Percentiles rank a stretch among this genome's conserved stretches.
These are phyloP conservation scores for Cataglyphis albicans DNA, from an alignment of 2,888 invertebrate species.

Conservation along the genomic window DNA sequence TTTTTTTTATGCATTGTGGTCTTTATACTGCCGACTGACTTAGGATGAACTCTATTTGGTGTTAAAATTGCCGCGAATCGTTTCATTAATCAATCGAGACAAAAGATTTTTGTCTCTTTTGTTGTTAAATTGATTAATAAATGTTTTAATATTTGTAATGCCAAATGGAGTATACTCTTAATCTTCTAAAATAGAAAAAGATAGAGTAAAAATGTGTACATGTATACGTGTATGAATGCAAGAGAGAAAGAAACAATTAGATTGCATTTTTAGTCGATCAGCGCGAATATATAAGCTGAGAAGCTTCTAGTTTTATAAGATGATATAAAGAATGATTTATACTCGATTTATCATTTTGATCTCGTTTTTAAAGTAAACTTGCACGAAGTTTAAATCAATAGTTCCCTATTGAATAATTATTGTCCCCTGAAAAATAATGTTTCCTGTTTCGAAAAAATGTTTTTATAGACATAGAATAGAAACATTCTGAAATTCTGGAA, in stretches of 20 bases:
- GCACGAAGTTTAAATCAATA: neutral
- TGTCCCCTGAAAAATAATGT: neutral
- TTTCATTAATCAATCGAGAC: neutral
- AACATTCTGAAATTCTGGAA: no score
- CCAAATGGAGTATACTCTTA: neutral
- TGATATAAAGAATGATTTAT: neutral
- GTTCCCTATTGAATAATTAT: neutral
- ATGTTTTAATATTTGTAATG: neutral
- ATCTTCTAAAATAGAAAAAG: neutral
- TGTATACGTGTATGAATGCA: neutral
- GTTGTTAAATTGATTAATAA: neutral
- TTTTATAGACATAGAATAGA: conserved; percentile 14
- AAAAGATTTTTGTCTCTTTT: neutral
- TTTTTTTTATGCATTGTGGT: conserved; percentile 1
- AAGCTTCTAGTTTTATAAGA: conserved; percentile 24
- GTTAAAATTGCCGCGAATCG: neutral
- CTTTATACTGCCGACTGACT: conserved; percentile 3
- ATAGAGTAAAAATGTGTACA: neutral
- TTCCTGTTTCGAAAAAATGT: neutral
- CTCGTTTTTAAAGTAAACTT: conserved; percentile 15
- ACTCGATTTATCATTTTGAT: conserved; percentile 1
- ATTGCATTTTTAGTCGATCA: conserved; percentile 22
- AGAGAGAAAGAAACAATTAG: neutral
- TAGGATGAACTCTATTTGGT: neutral
- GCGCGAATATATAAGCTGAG: neutral